Percentiles rank a stretch among this genome's conserved stretches.
Evolutionary conservation across 2,888 invertebrate species (phyloP).

Genomic region (Proisotoma minuta): DNA sequence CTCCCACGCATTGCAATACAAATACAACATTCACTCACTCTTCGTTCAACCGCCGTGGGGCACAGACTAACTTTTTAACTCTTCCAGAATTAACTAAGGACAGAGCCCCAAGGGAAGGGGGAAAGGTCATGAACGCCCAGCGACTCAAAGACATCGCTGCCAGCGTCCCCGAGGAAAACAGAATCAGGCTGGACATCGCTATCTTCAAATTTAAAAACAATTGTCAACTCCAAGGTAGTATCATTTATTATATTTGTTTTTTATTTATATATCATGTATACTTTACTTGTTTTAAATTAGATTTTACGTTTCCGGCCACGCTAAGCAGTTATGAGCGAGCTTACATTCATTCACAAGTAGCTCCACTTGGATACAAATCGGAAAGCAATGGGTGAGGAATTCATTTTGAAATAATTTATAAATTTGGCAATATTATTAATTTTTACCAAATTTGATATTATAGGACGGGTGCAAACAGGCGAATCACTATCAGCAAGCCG

Average conservation of each 20-base stretch:
- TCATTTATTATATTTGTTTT: no score
- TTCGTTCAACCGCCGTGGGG: no score
- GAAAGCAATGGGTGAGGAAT: constrained; percentile 29
- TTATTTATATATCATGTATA: background rate
- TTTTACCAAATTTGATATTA: background rate
- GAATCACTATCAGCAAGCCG: background rate
- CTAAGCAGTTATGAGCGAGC: constrained; percentile 27
- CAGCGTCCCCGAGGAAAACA: background rate
- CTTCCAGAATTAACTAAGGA: no score
- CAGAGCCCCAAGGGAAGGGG: no score
- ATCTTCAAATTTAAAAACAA: background rate
- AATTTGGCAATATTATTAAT: background rate
- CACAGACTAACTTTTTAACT: no score
- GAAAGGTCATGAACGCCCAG: no score
- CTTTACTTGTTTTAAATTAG: constrained; percentile 6
- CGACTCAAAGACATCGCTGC: background rate
- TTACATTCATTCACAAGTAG: constrained; percentile 28
- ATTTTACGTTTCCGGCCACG: constrained; percentile 18
- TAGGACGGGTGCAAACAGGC: background rate
- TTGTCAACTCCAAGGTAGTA: background rate
- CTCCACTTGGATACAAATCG: constrained; percentile 19
- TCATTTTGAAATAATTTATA: background rate
- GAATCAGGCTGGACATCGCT: background rate
- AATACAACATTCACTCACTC: no score
- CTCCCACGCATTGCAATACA: no score